phyloP scores from a whole-genome alignment of 2,797 vertebrate species.

The Cyclopterus lumpus region DNA sequence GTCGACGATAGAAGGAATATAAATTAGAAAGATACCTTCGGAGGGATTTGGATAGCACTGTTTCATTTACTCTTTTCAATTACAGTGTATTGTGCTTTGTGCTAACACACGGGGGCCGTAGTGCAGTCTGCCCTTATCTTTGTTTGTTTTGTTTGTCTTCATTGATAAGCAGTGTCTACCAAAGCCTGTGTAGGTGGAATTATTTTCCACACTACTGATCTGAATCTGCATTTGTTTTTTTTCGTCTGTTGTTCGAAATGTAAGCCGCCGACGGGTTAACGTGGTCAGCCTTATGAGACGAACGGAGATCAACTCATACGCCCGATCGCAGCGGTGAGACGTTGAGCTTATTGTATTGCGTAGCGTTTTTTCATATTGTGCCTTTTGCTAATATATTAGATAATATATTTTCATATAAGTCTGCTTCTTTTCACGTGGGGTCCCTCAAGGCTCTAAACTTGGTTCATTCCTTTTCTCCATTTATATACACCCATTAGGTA shows the following conservation, averaged over 20 bases:
- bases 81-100: constrained; percentile 10
- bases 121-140: constrained; percentile 20
- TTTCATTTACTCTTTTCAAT: constrained; percentile 29
- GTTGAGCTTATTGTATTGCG: neutral
- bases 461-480: neutral
- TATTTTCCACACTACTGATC: constrained; percentile 1
- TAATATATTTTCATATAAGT: neutral
- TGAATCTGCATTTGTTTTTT: constrained; percentile 35
- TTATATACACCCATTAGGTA: neutral
- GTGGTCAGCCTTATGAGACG: neutral
- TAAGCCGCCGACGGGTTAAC: neutral
- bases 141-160: constrained; percentile 3
- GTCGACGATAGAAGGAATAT: constrained; percentile 8
- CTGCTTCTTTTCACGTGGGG: neutral
- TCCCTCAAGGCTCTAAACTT: neutral
- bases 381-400: neutral
- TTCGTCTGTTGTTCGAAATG: neutral
- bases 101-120: neutral
- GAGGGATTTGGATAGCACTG: neutral
- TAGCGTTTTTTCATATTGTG: neutral
- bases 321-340: neutral
- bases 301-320: neutral
- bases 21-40: constrained; percentile 20
- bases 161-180: constrained; percentile 28
- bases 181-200: neutral